Evolutionary conservation across 2,888 invertebrate species (phyloP).

Genomic region (Rhabditoides inermis): DNA sequence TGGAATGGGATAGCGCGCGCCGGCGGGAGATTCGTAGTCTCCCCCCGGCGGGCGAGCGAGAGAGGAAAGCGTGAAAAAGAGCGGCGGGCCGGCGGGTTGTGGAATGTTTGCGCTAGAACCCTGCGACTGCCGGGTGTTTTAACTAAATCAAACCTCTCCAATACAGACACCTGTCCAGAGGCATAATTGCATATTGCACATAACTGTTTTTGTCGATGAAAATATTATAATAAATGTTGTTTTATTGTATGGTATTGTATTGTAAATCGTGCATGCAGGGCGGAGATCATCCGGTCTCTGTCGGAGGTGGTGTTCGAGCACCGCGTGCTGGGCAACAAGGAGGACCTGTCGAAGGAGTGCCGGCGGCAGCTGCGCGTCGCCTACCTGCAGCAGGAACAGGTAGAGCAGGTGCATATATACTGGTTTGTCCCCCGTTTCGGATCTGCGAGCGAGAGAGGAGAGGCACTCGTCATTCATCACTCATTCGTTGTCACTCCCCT

Average conservation of each 20-base stretch:
- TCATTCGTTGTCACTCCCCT: too few relatives aligned
- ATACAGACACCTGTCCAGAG: too few relatives aligned
- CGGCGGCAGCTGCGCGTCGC: conserved; percentile 82
- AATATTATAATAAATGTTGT: background rate
- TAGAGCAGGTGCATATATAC: too few relatives aligned
- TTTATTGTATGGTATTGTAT: background rate
- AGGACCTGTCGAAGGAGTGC: conserved; percentile 77
- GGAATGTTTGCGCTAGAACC: too few relatives aligned
- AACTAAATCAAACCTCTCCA: background rate
- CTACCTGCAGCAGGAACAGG: conserved; percentile 67
- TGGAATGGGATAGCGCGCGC: background rate
- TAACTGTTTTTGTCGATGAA: background rate
- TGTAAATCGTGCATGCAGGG: conserved; percentile 20
- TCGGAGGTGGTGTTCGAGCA: conserved; percentile 78
- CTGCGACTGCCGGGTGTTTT: too few relatives aligned
- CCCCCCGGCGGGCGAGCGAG: too few relatives aligned
- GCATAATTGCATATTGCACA: background rate
- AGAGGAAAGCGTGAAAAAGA: too few relatives aligned
- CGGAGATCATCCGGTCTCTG: conserved; percentile 69
- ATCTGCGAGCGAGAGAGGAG: too few relatives aligned
- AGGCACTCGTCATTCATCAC: too few relatives aligned
- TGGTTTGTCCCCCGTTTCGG: too few relatives aligned
- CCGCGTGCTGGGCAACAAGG: conserved; percentile 58
- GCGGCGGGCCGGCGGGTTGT: too few relatives aligned
- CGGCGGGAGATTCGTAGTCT: background rate